Conservation (phyloP, 1,140 invertebrate genomes). For the Anthonomus grandis region DNA sequence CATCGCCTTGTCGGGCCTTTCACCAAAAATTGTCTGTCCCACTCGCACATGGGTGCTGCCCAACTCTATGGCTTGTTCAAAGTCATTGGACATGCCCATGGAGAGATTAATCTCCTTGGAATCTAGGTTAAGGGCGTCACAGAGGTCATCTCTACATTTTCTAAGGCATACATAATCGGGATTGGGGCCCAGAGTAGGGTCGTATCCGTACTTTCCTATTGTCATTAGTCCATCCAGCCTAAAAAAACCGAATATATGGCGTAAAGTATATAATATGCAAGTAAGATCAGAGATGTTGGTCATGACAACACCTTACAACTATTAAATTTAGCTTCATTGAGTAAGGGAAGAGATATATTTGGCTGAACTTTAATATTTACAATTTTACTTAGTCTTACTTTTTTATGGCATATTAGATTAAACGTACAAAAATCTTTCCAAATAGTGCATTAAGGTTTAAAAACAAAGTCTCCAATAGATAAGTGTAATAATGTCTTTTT, state of each 20-base stretch:
- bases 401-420: too few species aligned
- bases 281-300: too few species aligned
- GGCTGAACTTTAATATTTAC: too few species aligned
- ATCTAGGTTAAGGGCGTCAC: conserved; percentile 62
- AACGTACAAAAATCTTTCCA: too few species aligned
- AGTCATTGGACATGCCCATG: conserved; percentile 99
- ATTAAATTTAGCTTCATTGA: too few species aligned
- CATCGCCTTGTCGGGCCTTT: conserved; percentile 63
- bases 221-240: conserved; percentile 92
- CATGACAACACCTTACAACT: too few species aligned
- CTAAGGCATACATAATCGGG: conserved; percentile 82
- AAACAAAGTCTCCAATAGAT: too few species aligned
- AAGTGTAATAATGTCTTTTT: too few species aligned
- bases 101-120: conserved; percentile 77
- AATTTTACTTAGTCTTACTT: too few species aligned
- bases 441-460: too few species aligned
- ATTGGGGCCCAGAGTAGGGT: conserved; percentile 75
- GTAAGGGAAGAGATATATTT: too few species aligned
- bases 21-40: conserved; percentile 90
- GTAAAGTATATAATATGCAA: too few species aligned
- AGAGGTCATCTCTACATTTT: conserved; percentile 69
- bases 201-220: conserved; percentile 86
- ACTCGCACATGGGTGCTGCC: conserved; percentile 94
- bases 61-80: conserved; percentile 91
- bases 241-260: neutral